Base-by-base conservation (phyloP, 2,888 invertebrate genomes). In the Andrena bicolor region DNA sequence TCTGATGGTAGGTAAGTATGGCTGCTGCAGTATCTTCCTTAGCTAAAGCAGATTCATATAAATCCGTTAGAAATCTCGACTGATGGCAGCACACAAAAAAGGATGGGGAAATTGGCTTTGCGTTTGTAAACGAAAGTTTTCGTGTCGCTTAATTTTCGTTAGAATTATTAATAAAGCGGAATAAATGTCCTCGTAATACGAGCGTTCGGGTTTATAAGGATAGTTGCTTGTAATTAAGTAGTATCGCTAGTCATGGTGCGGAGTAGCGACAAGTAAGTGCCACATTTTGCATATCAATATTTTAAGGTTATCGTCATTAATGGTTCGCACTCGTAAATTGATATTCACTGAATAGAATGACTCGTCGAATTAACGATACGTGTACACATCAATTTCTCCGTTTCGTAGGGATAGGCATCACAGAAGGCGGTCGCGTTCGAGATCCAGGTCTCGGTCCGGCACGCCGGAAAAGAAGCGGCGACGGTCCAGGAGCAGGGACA, bases 391-490 rank as follows among this genome's bases (percentile, higher is more conserved):
- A n/a, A 53, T 23, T 20, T 5, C 5, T 28, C 28, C 20, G 64
- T 69, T n/a, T 82, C 56, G 2, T 13, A 93, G 94, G 85, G 92
- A 93, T 35, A 89, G 95, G 90, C 92, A 94, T 89, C 93, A 94
- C 80, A 94, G 96, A 48, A 95, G 96, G 80, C 94, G 96, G 60
- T 96, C 96, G 1, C 95, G 95, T 76, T 96, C 96, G 79, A 94
- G 96, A 77, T 96, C 96, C 1, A 95, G 95, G 65, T 96, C 96
- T 80, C 94, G 96, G 63, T 96, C 96, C 35, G 93, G 93, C 8
- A 94, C 95, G 51, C 95, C 95, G 16, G 96, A 96, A 65, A 95
- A 96, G 70, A 95, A 96, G 84, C 94, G 96, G 48, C 95, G 96
- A 7, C 94, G 96, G 49, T 96, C 96, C 0, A 94, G 95, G 63